These are phyloP conservation scores for Calonectris borealis DNA, from an alignment of 2,113 vertebrate species.

Conservation along the genomic window DNA sequence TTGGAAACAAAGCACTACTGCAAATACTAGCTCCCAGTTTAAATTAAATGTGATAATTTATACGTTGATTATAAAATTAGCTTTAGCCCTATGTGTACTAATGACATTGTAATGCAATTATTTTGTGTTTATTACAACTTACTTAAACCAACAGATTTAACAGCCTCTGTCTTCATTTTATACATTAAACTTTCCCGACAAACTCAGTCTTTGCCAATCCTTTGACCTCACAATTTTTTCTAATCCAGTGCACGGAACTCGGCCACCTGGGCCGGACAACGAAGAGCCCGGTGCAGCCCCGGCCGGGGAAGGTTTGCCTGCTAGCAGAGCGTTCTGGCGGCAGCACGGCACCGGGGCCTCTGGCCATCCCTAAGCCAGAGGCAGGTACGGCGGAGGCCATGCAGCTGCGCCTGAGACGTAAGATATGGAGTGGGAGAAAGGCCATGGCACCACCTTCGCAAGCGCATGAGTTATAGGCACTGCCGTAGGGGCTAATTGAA, in stretches of 20 bases:
- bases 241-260: accelerated
- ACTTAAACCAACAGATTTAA: background rate
- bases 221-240: accelerated
- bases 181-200: too few relatives aligned
- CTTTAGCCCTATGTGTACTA: background rate
- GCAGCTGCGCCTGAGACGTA: accelerated
- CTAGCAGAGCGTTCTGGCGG: background rate
- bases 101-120: background rate
- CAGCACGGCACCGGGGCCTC: accelerated
- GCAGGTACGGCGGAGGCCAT: too few relatives aligned
- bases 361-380: accelerated
- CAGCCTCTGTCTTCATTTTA: background rate
- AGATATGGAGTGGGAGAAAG: background rate
- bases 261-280: accelerated
- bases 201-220: background rate
- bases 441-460: background rate
- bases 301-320: background rate
- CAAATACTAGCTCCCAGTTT: background rate
- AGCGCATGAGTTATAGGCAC: background rate
- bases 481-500: background rate
- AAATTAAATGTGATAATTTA: background rate
- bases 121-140: background rate
- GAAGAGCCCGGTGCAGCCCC: accelerated
- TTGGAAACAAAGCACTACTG: background rate
- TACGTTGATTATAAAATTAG: background rate